phyloP scores from a whole-genome alignment of 2,797 vertebrate genomes.

The Okamejei kenojei region DNA sequence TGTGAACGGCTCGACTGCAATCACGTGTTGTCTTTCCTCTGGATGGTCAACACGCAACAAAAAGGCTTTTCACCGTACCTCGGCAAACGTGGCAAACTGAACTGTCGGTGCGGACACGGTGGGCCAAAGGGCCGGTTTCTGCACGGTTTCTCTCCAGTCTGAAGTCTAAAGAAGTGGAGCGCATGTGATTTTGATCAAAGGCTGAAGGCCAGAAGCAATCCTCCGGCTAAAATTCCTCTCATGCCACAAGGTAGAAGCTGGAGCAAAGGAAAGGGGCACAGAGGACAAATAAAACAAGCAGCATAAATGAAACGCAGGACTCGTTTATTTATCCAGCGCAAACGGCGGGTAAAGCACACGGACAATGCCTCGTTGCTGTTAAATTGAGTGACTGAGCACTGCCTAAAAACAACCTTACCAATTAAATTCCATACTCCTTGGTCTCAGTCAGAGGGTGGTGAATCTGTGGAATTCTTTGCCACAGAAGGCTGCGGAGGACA shows the following conservation, averaged over 20 bases:
- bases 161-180: not conserved
- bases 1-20: too few species aligned
- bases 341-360: not conserved
- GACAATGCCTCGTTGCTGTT: not conserved
- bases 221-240: not conserved
- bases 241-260: not conserved
- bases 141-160: too few species aligned
- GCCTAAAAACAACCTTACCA: not conserved
- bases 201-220: not conserved
- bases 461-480: too few species aligned
- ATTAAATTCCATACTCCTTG: too few species aligned
- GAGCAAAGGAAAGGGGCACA: not conserved
- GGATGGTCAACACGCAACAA: too few species aligned
- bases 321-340: not conserved
- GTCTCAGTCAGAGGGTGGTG: too few species aligned
- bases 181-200: not conserved
- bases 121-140: too few species aligned
- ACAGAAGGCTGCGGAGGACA: too few species aligned
- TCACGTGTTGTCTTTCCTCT: too few species aligned
- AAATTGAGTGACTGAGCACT: not conserved
- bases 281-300: not conserved
- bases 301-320: not conserved
- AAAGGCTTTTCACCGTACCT: too few species aligned
- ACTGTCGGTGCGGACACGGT: too few species aligned
- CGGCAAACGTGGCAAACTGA: too few species aligned